phyloP scores from a whole-genome alignment of 2,888 invertebrate genomes.

The Fissipunctia ypsillon region DNA sequence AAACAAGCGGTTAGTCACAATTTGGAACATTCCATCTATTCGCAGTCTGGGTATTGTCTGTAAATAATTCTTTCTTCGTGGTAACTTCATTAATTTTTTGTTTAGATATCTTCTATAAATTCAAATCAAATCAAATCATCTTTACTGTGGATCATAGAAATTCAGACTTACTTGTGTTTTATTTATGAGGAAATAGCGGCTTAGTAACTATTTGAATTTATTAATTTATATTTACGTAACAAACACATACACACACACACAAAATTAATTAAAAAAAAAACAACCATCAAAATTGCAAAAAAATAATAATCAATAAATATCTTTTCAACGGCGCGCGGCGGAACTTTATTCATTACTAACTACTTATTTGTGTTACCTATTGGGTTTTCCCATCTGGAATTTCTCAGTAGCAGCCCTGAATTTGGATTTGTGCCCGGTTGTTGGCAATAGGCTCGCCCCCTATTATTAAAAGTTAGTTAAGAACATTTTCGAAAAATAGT shows the following conservation, averaged over 20 bases:
- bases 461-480: too few species aligned
- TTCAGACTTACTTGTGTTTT: background rate
- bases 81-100: background rate
- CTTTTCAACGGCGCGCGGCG: too few species aligned
- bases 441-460: background rate
- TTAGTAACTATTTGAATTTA: conserved; percentile 10
- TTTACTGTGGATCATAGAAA: too few species aligned
- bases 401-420: background rate
- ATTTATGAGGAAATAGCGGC: conserved; percentile 16
- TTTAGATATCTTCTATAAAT: background rate
- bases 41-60: conserved; percentile 14
- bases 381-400: background rate
- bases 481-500: too few species aligned
- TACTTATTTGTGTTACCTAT: too few species aligned
- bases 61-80: background rate
- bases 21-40: conserved; percentile 46
- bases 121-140: too few species aligned
- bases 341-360: too few species aligned
- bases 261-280: too few species aligned
- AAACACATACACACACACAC: too few species aligned
- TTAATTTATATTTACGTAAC: conserved; percentile 29
- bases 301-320: too few species aligned
- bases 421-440: background rate
- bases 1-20: conserved; percentile 42
- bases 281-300: too few species aligned